Conservation (phyloP, 1,140 invertebrate species). For the Drosophila paulistorum region DNA sequence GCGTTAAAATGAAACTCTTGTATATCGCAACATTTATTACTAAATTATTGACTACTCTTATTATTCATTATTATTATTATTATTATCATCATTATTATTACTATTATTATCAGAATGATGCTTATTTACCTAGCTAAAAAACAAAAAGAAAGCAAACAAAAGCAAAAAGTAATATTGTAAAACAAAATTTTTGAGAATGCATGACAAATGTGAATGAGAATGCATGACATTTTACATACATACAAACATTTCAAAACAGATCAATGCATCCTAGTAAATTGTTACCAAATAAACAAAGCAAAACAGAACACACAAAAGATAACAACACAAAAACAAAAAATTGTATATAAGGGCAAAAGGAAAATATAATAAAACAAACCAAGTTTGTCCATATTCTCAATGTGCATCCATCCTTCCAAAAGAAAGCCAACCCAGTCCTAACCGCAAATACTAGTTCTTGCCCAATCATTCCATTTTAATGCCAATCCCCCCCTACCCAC, state of each 20-base stretch:
- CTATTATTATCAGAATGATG: constrained; percentile 14
- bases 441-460: not conserved
- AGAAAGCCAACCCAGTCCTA: not conserved
- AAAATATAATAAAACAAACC: not conserved
- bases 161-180: constrained; percentile 27
- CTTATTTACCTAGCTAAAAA: constrained; percentile 51
- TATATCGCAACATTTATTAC: constrained; percentile 12
- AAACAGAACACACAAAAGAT: not conserved
- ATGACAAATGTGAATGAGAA: too few relatives aligned
- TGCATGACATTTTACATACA: not conserved
- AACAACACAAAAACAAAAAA: constrained; percentile 13
- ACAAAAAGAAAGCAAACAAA: too few relatives aligned
- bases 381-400: constrained; percentile 3
- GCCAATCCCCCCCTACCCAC: not conserved
- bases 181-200: constrained; percentile 11
- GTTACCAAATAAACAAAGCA: constrained; percentile 6
- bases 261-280: constrained; percentile 5
- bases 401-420: not conserved
- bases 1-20: constrained; percentile 13
- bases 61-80: constrained; percentile 15
- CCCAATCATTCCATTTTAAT: not conserved
- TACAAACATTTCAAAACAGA: not conserved
- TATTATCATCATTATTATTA: constrained; percentile 9
- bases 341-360: constrained; percentile 8
- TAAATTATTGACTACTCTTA: constrained; percentile 17